Base-by-base conservation (phyloP, 2,113 vertebrate species). In the Cromileptes altivelis region DNA sequence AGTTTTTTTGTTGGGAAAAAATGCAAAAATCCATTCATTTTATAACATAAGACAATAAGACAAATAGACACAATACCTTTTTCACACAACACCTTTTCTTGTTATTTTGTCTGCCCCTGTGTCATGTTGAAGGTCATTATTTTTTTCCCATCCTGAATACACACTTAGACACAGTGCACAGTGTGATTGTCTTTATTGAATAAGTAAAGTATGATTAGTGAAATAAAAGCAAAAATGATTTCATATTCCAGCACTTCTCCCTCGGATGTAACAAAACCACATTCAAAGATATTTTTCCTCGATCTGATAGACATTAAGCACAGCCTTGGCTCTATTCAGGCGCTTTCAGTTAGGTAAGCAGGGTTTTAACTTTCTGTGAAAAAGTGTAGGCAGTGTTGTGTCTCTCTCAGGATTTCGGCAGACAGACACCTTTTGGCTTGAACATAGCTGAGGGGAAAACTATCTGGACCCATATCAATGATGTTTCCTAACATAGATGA, bases 371-470 rank as follows among this genome's bases (percentile, higher is more conserved):
- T 65, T 40, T 25, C 19, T 15, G 30, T 47, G 17, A 61, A 45
- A 49, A 60, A 17, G 42, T 47, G 58, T 65, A 15, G 42, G 69
- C 68, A 25, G 47, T 23, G 65, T 61, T 21, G 12, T 23, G 52
- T 23, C 25, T 76, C 70, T 56, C 33, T 74, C 5, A 58, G 65
- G 52, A 65, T 74, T 74, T 55, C 45, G 64, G 56, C 47, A 30
- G 61, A 25, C 45, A 14, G 3, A 25, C 14, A 64, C 62, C 40
- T 33, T 77, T 70, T 79, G 47, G 57, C 60, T 78, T n/a, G 21
- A 60, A n/a, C 27, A 56, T 14, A 68, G 55, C 45, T 40, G 50
- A 45, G 3, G 33, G 47, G 64, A 11, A 70, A 79, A 56, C 33
- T 27, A 56, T 72, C n/a, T 83, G 56, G 15, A 67, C n/a, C 12